phyloP scores from a whole-genome alignment of 2,113 vertebrate species.

The Poeciliopsis occidentalis region DNA sequence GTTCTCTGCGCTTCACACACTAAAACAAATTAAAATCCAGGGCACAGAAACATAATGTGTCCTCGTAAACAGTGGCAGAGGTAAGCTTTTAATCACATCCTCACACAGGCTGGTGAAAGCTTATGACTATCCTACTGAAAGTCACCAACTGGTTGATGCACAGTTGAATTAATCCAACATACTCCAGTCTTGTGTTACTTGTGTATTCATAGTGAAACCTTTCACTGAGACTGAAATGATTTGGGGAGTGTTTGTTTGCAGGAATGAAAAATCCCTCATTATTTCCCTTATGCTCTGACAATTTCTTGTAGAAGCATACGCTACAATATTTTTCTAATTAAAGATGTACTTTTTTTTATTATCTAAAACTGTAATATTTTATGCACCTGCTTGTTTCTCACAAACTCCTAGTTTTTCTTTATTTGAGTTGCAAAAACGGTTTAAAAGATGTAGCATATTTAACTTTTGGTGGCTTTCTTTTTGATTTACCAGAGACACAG shows the following conservation, averaged over 20 bases:
- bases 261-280: not conserved
- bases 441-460: too few relatives aligned
- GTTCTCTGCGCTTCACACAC: not conserved
- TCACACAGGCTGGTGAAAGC: slow-evolving; percentile 9
- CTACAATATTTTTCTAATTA: not conserved
- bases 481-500: too few relatives aligned
- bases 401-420: not conserved
- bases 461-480: too few relatives aligned
- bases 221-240: not conserved
- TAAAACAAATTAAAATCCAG: not conserved
- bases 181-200: not conserved
- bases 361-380: not conserved
- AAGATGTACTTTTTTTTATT: not conserved
- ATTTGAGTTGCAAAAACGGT: not conserved
- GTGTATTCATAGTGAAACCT: not conserved
- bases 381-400: not conserved
- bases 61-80: slow-evolving; percentile 4
- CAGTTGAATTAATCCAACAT: not conserved
- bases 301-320: not conserved
- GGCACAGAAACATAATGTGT: slow-evolving; percentile 1
- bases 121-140: slow-evolving; percentile 6
- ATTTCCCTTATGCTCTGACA: not conserved
- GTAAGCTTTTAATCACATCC: slow-evolving; percentile 25
- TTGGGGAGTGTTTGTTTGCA: not conserved
- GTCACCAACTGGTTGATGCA: not conserved